These are phyloP conservation scores for Meghimatium bilineatum DNA, from an alignment of 2,888 invertebrate genomes.

Conservation along the genomic window DNA sequence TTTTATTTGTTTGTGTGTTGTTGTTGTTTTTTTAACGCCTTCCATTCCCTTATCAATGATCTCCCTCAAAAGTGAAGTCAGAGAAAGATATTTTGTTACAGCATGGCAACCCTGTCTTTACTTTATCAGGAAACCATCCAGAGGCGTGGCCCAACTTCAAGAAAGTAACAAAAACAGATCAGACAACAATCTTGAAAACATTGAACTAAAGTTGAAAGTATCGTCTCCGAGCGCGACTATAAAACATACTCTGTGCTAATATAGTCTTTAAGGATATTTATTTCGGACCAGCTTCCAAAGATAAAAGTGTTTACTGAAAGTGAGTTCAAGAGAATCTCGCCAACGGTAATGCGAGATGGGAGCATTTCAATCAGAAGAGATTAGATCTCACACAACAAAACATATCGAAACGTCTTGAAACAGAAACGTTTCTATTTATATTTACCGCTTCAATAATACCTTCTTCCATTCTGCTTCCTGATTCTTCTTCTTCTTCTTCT, in stretches of 20 bases:
- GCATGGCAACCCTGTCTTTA: too few relatives aligned
- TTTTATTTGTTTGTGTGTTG: too few relatives aligned
- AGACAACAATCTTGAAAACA: neutral
- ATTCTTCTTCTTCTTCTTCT: neutral
- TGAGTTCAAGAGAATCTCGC: neutral
- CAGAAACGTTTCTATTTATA: neutral
- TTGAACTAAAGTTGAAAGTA: neutral
- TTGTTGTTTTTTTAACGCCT: neutral
- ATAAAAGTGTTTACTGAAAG: constrained; percentile 13
- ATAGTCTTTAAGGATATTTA: constrained; percentile 18
- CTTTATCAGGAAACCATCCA: neutral
- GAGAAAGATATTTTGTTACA: too few relatives aligned
- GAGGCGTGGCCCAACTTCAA: neutral
- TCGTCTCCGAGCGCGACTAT: neutral
- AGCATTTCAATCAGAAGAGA: neutral
- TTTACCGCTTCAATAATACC: neutral
- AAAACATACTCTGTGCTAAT: neutral
- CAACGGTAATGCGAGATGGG: neutral
- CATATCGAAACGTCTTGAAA: neutral
- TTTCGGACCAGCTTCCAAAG: neutral
- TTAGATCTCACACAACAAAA: neutral
- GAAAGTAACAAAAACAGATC: neutral
- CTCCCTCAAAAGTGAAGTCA: too few relatives aligned
- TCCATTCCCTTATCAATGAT: neutral
- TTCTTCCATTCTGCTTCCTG: neutral